Base-by-base conservation (phyloP, 35 echinoderm and acorn worm genomes). In the Heliocidaris erythrogramma region DNA sequence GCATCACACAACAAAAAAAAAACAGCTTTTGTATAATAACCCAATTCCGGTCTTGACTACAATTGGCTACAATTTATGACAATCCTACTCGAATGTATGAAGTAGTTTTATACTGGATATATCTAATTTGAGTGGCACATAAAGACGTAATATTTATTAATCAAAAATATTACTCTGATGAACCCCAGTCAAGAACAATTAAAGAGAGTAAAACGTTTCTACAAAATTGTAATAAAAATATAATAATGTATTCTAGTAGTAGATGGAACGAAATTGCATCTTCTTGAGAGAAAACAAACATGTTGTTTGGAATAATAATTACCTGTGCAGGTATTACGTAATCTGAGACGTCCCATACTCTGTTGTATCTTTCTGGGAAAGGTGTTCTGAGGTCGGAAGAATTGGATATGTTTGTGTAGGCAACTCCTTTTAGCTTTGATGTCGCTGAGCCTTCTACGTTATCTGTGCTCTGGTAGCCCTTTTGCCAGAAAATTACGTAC, bases 261-360 rank as follows among this genome's bases (percentile, higher is more conserved):
- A 14, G 60, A 32, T 56, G 0, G 91, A 13, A 49, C 48, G 32
- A 59, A 93, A 12, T 14, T 42, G 48, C 30, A 92, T n/a, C n/a
- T n/a, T n/a, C n/a, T n/a, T n/a, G 91, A 93, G 18, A 93, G 48
- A 93, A 35, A 59, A 27, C 5, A 92, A 42, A 24, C 11, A 0
- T 42, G 0, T 42, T 42, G n/a, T 86, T 31, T 97, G 35, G 3
- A n/a, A 6, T 78, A 5, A 78, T 5, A 59, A 59, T 92, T 96
- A 99, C 98, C 98, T 99, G 98, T 92, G 98, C 95, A 86, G 98
- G 98, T 93, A 99, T 99, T 48, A 99, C 96, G 88, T 99, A 99
- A 94, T 99, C 98, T 12, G 98, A 90, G 48, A 99, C 96, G 86
- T 99, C 98, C 98, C 98, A 99, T 30, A 97, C 94, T 97, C 97